Evolutionary conservation across 2,888 invertebrate genomes (phyloP), one percentile per base, ranked within the genome.

Genomic region (Amblyteles armatorius): DNA sequence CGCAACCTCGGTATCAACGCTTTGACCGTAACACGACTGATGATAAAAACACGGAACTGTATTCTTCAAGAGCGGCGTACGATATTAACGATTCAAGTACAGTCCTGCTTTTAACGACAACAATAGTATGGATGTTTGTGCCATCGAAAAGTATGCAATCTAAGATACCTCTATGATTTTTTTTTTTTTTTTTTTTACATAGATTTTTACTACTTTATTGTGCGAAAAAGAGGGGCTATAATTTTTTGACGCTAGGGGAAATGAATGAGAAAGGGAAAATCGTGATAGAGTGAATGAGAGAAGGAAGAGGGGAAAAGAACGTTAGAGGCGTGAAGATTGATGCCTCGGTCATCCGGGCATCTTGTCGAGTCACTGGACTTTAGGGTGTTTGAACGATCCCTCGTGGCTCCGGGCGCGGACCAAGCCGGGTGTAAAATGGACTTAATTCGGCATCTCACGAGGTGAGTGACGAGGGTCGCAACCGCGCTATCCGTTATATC

Each of bases 321-420:
- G 79, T 76, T 73, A 73, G 89, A 90, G 90, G 89, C 91, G 91
- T 86, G 91, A 91, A 91, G 92, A 92, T 92, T 91, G 91, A 92
- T 92, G 91, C 87, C 86, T 87, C 88, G 91, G 92, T 91, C 92
- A 91, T 91, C 89, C 89, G 89, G 74, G 88, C 90, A 89, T 91
- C 91, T 91, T 90, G 92, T 89, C 91, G 88, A 91, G 91, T 92
- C 92, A 92, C 91, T 87, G 91, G 91, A 91, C 92, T 91, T 92
- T 90, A 89, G 90, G 90, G 92, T 89, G 90, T 79, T 83, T 81
- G 63, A 83, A 65, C 74, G 80, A 76, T 79, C 78, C 73, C 79
- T 77, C 60, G 71, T 81, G 80, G 26, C 26, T 52, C 65, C 73
- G 68, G 79, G 77, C 72, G 79, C 69, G 88, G 83, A 83, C 79